phyloP scores from a whole-genome alignment of 92 coral and sea anemone species.

The Phenganax marumi region DNA sequence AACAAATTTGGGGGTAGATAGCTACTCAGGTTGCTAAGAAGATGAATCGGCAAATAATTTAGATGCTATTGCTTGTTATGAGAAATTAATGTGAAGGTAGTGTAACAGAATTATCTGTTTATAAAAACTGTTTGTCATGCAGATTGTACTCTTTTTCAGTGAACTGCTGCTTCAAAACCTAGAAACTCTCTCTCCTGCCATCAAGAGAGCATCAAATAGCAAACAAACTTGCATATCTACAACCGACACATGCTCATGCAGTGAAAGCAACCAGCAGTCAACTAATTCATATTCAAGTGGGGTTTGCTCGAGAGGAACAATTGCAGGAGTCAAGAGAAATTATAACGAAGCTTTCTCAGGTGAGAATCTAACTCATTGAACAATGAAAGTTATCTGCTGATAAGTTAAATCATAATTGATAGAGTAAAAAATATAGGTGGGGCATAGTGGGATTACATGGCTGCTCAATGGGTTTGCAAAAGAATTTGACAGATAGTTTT shows the following conservation, averaged over 20 bases:
- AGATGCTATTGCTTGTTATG: too few relatives aligned
- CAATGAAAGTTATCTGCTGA: neutral
- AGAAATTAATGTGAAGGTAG: too few relatives aligned
- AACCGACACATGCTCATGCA: conserved; percentile 36
- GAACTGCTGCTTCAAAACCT: conserved; percentile 47
- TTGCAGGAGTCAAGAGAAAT: conserved; percentile 6
- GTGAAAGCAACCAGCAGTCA: conserved; percentile 35
- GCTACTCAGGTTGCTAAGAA: too few relatives aligned
- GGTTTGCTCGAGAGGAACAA: neutral
- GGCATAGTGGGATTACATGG: too few relatives aligned
- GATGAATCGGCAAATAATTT: too few relatives aligned
- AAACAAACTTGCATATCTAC: neutral
- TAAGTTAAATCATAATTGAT: too few relatives aligned
- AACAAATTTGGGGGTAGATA: neutral
- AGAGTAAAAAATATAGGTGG: too few relatives aligned
- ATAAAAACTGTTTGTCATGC: too few relatives aligned
- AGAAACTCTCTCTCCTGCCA: conserved; percentile 20
- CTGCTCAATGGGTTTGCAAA: too few relatives aligned
- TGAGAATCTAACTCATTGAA: neutral
- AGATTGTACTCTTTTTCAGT: conserved; percentile 5
- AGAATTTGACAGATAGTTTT: too few relatives aligned
- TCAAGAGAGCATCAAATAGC: neutral
- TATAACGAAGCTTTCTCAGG: conserved; percentile 19
- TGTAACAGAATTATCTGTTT: too few relatives aligned
- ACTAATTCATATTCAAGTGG: neutral